These are phyloP conservation scores for Tiliacea citrago DNA, from an alignment of 2,888 invertebrate species.

Conservation along the genomic window DNA sequence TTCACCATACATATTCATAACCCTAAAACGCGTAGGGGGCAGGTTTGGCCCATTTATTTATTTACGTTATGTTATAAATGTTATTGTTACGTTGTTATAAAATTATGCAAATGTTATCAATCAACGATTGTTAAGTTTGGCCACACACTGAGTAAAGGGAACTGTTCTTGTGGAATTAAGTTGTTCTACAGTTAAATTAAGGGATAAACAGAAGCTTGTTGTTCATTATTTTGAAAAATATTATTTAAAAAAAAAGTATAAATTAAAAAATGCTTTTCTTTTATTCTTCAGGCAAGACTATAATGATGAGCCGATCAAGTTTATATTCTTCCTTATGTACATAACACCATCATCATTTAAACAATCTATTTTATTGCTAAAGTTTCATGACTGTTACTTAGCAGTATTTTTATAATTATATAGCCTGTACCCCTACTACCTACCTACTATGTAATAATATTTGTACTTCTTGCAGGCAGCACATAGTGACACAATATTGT, in stretches of 20 bases:
- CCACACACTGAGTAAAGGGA: conserved; percentile 71
- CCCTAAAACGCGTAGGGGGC: conserved; percentile 53
- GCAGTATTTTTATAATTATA: too few species aligned
- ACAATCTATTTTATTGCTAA: neutral
- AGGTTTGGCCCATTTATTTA: conserved; percentile 65
- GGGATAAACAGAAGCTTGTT: conserved; percentile 11
- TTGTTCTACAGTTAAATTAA: conserved; percentile 23
- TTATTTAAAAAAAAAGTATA: neutral
- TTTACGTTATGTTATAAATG: conserved; percentile 59
- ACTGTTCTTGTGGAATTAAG: conserved; percentile 42
- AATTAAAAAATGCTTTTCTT: too few species aligned
- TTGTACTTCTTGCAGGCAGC: too few species aligned
- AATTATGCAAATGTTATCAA: conserved; percentile 71
- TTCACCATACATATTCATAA: conserved; percentile 68
- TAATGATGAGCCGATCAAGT: neutral
- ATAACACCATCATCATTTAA: neutral
- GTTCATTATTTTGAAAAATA: conserved; percentile 6
- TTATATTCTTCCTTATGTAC: neutral
- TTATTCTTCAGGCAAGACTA: neutral
- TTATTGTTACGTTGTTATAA: conserved; percentile 65
- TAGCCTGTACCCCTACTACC: too few species aligned
- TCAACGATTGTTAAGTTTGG: conserved; percentile 65
- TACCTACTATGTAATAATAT: too few species aligned
- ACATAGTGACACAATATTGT: too few species aligned
- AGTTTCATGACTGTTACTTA: too few species aligned